These are phyloP conservation scores for Pandemis heparana DNA, from an alignment of 2,888 invertebrate genomes.

Conservation along the genomic window DNA sequence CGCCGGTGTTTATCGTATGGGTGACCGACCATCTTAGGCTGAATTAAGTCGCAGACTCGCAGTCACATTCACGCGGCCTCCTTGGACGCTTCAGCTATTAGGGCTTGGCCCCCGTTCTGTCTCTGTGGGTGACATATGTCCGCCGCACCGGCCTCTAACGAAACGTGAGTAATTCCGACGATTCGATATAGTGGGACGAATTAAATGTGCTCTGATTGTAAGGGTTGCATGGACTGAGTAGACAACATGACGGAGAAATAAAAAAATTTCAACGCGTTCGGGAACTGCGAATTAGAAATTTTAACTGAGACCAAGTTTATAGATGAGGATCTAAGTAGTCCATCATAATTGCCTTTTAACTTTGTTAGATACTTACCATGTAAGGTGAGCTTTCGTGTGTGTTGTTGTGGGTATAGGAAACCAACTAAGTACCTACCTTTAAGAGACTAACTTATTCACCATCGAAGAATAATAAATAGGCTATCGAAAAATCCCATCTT, in stretches of 20 bases:
- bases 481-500: no score
- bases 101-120: conserved; percentile 1
- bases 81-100: conserved; percentile 15
- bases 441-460: no score
- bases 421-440: no score
- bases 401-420: no score
- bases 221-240: conserved; percentile 1
- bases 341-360: no score
- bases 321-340: no score
- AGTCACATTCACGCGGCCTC: conserved; percentile 14
- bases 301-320: no score
- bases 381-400: no score
- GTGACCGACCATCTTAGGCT: conserved; percentile 3
- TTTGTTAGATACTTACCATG: no score
- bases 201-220: conserved; percentile 13
- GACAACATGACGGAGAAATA: background rate
- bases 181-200: conserved; percentile 3
- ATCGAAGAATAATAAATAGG: no score
- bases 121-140: conserved; percentile 20
- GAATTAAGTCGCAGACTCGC: conserved; percentile 4
- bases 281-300: no score
- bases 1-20: background rate
- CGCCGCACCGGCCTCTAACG: conserved; percentile 16
- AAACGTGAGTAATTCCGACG: conserved; percentile 18
- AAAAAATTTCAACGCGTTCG: background rate